Evolutionary conservation across 2,888 invertebrate species (phyloP).

Genomic region (Epinotia brunnichana): DNA sequence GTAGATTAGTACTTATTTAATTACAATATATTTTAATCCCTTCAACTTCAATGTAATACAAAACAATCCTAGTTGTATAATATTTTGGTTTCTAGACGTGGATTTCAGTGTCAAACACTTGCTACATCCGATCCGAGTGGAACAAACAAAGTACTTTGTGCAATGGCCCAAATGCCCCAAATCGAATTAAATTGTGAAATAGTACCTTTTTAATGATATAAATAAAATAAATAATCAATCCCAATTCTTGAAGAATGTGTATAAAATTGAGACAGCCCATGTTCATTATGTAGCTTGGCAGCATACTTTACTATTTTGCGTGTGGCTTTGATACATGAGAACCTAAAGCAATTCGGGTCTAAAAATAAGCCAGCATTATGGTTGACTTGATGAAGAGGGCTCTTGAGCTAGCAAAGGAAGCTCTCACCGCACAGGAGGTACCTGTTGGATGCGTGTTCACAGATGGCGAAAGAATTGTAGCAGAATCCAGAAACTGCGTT

Average conservation of each 20-base stretch:
- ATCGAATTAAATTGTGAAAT: not conserved
- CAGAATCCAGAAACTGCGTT: constrained; percentile 93
- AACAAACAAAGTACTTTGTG: not conserved
- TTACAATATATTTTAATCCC: no score
- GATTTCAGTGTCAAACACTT: not conserved
- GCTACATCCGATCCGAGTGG: not conserved
- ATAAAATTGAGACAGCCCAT: not conserved
- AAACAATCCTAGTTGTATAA: not conserved
- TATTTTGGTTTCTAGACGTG: constrained; percentile 8
- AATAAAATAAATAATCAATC: not conserved
- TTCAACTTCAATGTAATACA: no score
- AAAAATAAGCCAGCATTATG: constrained; percentile 52
- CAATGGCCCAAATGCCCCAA: not conserved
- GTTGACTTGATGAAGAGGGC: constrained; percentile 88
- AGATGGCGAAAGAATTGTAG: constrained; percentile 87
- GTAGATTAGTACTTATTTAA: no score
- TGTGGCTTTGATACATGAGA: not conserved
- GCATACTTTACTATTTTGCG: not conserved
- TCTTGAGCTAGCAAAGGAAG: constrained; percentile 89
- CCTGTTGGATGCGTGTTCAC: constrained; percentile 98
- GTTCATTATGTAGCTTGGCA: not conserved
- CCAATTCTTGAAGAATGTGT: not conserved
- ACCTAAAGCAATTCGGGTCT: no score
- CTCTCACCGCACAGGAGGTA: constrained; percentile 92
- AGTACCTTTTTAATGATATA: not conserved